Base-by-base conservation (phyloP, 1,140 invertebrate genomes). In the Saccostrea cuccullata region DNA sequence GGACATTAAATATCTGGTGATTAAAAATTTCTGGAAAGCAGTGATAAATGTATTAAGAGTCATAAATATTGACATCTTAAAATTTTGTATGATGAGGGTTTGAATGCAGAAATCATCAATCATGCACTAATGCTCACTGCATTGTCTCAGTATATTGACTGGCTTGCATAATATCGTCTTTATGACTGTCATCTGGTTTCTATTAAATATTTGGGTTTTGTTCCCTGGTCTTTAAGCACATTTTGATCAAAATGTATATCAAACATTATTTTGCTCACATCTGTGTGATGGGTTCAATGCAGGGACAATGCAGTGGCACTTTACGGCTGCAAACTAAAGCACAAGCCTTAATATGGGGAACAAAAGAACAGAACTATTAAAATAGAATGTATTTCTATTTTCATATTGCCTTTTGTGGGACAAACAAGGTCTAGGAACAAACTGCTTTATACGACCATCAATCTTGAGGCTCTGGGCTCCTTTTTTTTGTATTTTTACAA, bases 311-410 rank as follows among this genome's bases (percentile, higher is more conserved):
- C 70, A 77, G 70, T 77, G 26, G 70, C 70, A 77, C 70, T 77
- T 77, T 77, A 77, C 13, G 70, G 70, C 70, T 30, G 30, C 6
- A 23, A 77, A 77, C 70, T 36, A 77, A 77, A 77, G 70, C 26
- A 77, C 70, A 77, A 77, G 70, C 70, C 70, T 36, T 77, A 77
- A 77, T 30, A 77, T 77, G 26, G 70, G 47, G 70, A 77, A 77
- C 70, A 77, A 77, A 77, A 17, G 70, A 26, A 77, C 13, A 47
- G 47, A 77, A 36, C 70, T 77, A 77, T 77, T 77, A 77, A 77
- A 77, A 77, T 77, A 77, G 26, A 77, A 77, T 77, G 70, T 77
- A 77, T 77, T 77, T 77, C 70, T 77, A 77, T 77, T 77, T 77
- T 77, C 70, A 77, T 77, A 77, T 77, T 77, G 70, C 70, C 70